phyloP scores from a whole-genome alignment of 2,888 invertebrate species.

The Ochlodes sylvanus region DNA sequence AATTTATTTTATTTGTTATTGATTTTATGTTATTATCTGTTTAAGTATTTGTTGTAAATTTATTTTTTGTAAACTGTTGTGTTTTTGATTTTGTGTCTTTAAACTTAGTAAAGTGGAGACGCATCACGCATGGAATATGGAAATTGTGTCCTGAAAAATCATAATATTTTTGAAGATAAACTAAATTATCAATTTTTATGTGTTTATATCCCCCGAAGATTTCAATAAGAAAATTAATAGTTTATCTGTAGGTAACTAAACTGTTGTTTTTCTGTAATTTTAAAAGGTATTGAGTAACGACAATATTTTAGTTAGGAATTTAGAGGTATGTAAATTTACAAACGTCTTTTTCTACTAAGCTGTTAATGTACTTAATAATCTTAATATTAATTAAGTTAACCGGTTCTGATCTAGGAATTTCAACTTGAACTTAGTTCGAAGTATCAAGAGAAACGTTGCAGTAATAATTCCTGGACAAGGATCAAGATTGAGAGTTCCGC shows the following conservation, averaged over 20 bases:
- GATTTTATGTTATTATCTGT: slow-evolving; percentile 44
- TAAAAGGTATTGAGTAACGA: too few species aligned
- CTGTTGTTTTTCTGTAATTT: too few species aligned
- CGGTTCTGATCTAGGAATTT: slow-evolving; percentile 37
- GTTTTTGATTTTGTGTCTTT: not conserved
- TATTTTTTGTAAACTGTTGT: not conserved
- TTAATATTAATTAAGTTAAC: slow-evolving; percentile 8
- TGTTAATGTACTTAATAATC: too few species aligned
- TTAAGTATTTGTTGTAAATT: slow-evolving; percentile 33
- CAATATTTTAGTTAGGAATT: too few species aligned
- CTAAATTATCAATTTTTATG: too few species aligned
- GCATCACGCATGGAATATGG: too few species aligned
- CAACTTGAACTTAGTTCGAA: slow-evolving; percentile 46
- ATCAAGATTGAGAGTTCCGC: slow-evolving; percentile 79
- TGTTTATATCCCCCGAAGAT: too few species aligned
- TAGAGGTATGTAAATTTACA: not conserved
- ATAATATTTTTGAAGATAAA: not conserved
- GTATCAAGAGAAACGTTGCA: slow-evolving; percentile 60
- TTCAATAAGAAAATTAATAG: too few species aligned
- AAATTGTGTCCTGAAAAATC: too few species aligned
- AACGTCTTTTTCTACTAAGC: not conserved
- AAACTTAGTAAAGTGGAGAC: too few species aligned
- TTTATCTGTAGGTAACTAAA: too few species aligned
- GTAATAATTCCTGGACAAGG: slow-evolving; percentile 72
- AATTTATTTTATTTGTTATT: slow-evolving; percentile 70